These are phyloP conservation scores for Pituophis catenifer DNA, from an alignment of 2,113 vertebrate genomes.

Conservation along the genomic window DNA sequence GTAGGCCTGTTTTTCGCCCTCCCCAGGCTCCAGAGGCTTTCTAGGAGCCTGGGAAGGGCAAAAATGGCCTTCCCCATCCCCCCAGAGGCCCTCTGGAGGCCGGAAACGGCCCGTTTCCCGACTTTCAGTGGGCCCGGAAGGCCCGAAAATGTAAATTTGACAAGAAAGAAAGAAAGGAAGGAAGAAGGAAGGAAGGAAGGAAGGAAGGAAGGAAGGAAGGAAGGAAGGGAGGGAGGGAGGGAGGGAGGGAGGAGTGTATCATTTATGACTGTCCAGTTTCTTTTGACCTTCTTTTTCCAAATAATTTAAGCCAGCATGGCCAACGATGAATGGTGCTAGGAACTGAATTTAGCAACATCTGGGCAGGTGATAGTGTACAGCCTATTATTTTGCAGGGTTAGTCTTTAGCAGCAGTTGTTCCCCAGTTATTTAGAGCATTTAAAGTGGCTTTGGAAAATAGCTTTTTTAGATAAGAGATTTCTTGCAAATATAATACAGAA, in stretches of 20 bases:
- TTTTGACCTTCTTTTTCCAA: not conserved
- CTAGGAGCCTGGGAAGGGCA: no score
- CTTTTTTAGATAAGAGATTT: not conserved
- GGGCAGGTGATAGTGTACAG: not conserved
- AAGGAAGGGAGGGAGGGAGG: no score
- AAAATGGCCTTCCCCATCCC: no score
- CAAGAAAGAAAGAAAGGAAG: no score
- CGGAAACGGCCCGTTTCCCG: no score
- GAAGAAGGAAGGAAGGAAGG: no score
- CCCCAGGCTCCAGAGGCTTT: no score
- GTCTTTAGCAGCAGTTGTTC: not conserved
- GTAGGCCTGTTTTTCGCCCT: no score
- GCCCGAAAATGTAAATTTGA: no score
- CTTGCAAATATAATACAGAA: not conserved
- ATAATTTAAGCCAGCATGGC: not conserved
- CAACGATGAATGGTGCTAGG: not conserved
- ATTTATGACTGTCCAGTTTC: not conserved
- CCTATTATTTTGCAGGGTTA: not conserved
- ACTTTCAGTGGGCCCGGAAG: no score
- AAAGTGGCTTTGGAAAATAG: not conserved
- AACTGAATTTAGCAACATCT: not conserved
- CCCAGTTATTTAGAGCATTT: not conserved
- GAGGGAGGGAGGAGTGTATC: not conserved
- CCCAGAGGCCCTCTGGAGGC: no score
- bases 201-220: no score